phyloP scores from a whole-genome alignment of 2,113 vertebrate genomes.

The Festucalex cinctus region DNA sequence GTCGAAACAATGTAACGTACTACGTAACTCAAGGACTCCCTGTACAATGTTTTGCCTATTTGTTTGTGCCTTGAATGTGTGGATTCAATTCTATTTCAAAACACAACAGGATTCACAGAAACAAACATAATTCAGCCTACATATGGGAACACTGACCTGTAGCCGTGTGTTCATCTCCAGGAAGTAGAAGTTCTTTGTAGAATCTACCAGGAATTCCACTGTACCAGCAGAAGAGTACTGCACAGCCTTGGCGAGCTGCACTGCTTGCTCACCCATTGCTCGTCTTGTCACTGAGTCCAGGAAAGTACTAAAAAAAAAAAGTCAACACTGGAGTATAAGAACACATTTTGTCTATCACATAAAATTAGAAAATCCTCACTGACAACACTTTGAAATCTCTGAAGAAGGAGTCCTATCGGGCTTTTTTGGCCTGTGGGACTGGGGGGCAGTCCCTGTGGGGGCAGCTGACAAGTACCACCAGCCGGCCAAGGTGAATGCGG shows the following conservation, averaged over 20 bases:
- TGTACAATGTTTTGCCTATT: no score
- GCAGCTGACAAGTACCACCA: no score
- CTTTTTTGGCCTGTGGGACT: no score
- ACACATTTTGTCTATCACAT: no score
- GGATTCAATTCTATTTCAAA: neutral
- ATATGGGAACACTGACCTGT: slow-evolving; percentile 73
- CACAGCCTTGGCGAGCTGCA: slow-evolving; percentile 91
- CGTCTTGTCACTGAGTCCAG: slow-evolving; percentile 83
- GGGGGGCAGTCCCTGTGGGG: no score
- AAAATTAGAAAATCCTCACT: no score
- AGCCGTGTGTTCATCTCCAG: slow-evolving; percentile 99
- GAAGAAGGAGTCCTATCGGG: no score
- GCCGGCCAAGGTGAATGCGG: no score
- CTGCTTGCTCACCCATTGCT: slow-evolving; percentile 95
- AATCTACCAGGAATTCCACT: slow-evolving; percentile 96
- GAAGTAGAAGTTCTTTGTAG: slow-evolving; percentile 93
- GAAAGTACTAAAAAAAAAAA: slow-evolving; percentile 81
- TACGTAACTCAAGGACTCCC: no score
- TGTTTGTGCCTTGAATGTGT: neutral
- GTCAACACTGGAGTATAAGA: neutral
- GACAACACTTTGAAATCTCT: no score
- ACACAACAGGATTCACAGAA: neutral
- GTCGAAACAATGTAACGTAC: no score
- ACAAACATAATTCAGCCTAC: neutral
- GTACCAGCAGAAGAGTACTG: slow-evolving; percentile 95